Base-by-base conservation (phyloP, 64 coral and sea anemone species). In the Stylophora pistillata region DNA sequence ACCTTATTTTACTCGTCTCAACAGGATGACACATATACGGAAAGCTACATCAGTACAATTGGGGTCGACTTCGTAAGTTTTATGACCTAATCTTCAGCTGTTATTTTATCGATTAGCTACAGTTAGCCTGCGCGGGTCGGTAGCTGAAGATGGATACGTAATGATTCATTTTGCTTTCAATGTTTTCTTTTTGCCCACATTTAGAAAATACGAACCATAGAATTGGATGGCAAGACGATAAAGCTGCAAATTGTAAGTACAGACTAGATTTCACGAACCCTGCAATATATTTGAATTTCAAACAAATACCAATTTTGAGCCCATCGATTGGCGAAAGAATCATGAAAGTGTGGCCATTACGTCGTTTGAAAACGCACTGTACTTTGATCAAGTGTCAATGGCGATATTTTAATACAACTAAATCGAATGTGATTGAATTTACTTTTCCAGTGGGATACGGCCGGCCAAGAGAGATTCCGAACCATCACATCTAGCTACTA, bases 31-130 rank as follows among this genome's bases (percentile, higher is more conserved):
- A 99, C 97, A 60, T 99, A 99, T 54, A 99, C 97, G 74, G 97
- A 99, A 81, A 99, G 97, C 76, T 99, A 99, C 85, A 99, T 99
- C 93, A 99, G 97, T 85, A 99, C 97, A 90, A 99, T 99, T 81
- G 97, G 97, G 18, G 97, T 99, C 41, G 97, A 99, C 86, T 99
- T 99, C 81, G 97, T 99, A 88, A 99, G 97, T 99, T 95, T 88
- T 62, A 87, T 88, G 58, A 57, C 55, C 55, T 68, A 70, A 62
- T 76, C 20, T 89, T 88, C 52, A 15, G 32, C 71, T 62, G 33
- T 68, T 94, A 30, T 53, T 89, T 55, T 89, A 64, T 25, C 16
- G 66, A 31, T 20, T 18, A 31, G 32, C 34, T 53, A 33, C 26
- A n/a, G 23, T 9, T 68, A 69, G 58, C 58, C 53, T 20, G 32